A percentile compares a stretch with the other conserved stretches of the same genome.
These are phyloP conservation scores for Tragulus kanchil DNA, from an alignment of 2,113 vertebrate genomes.

Conservation along the genomic window DNA sequence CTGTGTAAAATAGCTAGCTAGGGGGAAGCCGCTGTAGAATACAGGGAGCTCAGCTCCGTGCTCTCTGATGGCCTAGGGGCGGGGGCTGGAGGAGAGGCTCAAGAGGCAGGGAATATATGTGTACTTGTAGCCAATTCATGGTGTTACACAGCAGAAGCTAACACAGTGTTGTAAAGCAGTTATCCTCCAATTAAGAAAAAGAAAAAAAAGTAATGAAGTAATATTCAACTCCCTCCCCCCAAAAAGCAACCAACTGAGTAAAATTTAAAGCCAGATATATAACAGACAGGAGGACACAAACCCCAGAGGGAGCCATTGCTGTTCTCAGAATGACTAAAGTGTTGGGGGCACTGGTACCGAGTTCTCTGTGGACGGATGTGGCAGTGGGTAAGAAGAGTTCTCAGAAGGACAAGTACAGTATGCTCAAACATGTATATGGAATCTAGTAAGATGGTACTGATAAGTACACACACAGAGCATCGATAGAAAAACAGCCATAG, in stretches of 20 bases:
- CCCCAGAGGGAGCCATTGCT: not conserved
- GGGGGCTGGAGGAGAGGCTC: not conserved
- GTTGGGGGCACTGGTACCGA: not conserved
- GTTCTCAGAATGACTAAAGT: slow-evolving; percentile 7
- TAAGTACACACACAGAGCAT: no score
- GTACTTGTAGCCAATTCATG: not conserved
- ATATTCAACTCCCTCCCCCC: not conserved
- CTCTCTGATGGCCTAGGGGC: not conserved
- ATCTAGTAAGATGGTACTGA: no score
- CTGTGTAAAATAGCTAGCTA: not conserved
- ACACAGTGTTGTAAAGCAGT: not conserved
- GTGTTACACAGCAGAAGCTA: not conserved
- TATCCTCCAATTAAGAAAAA: not conserved
- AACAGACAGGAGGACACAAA: slow-evolving; percentile 2
- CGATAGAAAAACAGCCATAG: no score
- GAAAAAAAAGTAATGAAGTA: not conserved
- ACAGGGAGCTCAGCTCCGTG: not conserved
- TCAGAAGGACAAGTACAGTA: no score
- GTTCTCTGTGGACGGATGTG: not conserved
- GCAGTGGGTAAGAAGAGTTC: not conserved
- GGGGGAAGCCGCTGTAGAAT: not conserved
- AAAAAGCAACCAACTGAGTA: not conserved
- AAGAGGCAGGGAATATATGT: not conserved
- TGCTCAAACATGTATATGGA: no score
- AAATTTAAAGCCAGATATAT: slow-evolving; percentile 10